A percentile compares a stretch with the other conserved stretches of the same genome.
Conservation (phyloP, 1,140 invertebrate species). For the Scaptodrosophila lebanonensis region DNA sequence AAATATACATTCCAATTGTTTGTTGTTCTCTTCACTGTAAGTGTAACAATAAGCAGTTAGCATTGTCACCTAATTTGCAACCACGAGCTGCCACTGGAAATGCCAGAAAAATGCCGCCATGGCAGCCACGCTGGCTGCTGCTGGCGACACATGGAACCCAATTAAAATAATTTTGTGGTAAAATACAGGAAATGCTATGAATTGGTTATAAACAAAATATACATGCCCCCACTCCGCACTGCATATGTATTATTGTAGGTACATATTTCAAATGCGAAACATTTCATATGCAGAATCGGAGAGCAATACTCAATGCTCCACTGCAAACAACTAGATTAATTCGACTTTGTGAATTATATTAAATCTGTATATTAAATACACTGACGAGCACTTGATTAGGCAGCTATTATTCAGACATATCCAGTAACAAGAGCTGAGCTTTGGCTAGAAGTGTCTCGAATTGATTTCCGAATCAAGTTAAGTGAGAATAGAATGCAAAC, state of each 20-base stretch:
- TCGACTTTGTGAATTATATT: too few relatives aligned
- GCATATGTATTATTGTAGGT: neutral
- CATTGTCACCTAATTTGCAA: conserved; percentile 33
- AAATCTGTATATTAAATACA: too few relatives aligned
- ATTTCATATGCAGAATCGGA: conserved; percentile 36
- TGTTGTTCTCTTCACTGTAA: too few relatives aligned
- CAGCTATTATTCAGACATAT: too few relatives aligned
- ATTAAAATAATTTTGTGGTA: conserved; percentile 47
- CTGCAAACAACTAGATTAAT: conserved; percentile 53
- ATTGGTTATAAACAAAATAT: conserved; percentile 34
- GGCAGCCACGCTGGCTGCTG: conserved; percentile 20
- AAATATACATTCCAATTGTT: too few relatives aligned
- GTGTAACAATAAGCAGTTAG: neutral
- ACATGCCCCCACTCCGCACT: conserved; percentile 11
- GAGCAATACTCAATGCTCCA: conserved; percentile 1
- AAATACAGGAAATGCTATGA: conserved; percentile 42
- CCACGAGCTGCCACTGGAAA: conserved; percentile 54
- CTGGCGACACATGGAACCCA: conserved; percentile 32
- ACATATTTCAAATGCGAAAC: neutral
- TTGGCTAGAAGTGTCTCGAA: too few relatives aligned
- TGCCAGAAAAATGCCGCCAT: conserved; percentile 23
- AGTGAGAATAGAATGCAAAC: too few relatives aligned
- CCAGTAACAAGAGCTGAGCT: too few relatives aligned
- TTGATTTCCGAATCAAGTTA: too few relatives aligned
- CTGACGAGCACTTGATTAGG: too few relatives aligned